Conservation (phyloP, 1,140 invertebrate genomes). For the Helicoverpa zea region DNA sequence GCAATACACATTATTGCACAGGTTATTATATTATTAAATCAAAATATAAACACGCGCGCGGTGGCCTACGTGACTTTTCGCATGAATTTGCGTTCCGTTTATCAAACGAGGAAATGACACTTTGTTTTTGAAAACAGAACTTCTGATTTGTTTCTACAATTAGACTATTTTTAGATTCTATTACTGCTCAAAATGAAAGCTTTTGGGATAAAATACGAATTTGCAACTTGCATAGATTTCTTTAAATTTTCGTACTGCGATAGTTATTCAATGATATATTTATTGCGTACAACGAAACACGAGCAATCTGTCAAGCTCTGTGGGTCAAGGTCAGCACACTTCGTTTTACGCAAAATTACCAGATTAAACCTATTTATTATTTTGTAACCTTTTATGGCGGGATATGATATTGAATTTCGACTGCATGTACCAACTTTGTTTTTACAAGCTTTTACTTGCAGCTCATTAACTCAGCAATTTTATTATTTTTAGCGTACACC, state of each 20-base stretch:
- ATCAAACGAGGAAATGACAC: background rate
- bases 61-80: slow-evolving; percentile 83
- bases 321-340: slow-evolving; percentile 35
- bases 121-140: background rate
- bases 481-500: slow-evolving; percentile 76
- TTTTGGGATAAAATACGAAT: too few species aligned
- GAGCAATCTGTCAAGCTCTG: background rate
- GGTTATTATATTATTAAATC: slow-evolving; percentile 66
- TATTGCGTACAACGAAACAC: background rate
- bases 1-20: slow-evolving; percentile 43
- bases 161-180: too few species aligned
- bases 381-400: too few species aligned
- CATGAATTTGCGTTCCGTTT: slow-evolving; percentile 61
- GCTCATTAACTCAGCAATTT: background rate
- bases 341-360: slow-evolving; percentile 37
- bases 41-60: slow-evolving; percentile 80
- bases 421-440: too few species aligned
- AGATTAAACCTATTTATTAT: too few species aligned
- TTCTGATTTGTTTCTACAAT: background rate
- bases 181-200: too few species aligned
- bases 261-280: too few species aligned
- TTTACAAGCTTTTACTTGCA: too few species aligned
- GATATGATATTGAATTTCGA: too few species aligned
- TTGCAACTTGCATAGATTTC: too few species aligned
- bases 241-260: too few species aligned